Conservation (phyloP, 2,888 invertebrate species). For the Linhomoeus sp. region DNA sequence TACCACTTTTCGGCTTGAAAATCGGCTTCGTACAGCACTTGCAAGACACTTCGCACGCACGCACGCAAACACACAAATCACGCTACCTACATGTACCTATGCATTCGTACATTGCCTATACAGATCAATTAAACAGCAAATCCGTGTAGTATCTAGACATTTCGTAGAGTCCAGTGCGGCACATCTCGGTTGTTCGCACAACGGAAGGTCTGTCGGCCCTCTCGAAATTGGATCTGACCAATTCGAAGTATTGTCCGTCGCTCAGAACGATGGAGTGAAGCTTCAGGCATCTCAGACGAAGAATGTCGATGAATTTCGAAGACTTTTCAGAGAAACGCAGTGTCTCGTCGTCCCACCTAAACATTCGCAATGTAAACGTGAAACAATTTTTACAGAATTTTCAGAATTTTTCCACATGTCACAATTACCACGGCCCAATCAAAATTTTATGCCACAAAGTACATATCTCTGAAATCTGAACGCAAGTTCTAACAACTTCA, state of each 20-base stretch:
- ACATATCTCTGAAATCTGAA: no score
- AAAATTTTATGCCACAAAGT: no score
- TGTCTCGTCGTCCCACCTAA: conserved; percentile 93
- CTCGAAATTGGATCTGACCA: conserved; percentile 97
- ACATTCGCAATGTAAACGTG: background rate
- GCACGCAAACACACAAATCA: no score
- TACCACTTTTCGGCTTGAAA: no score
- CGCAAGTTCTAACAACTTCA: no score
- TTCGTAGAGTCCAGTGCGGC: conserved; percentile 78
- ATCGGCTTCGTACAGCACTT: no score
- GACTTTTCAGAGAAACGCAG: conserved; percentile 96
- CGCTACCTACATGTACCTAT: no score
- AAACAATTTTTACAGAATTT: background rate
- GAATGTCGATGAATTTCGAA: conserved; percentile 91
- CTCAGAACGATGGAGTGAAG: conserved; percentile 77
- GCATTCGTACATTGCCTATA: no score
- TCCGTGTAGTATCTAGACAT: conserved; percentile 79
- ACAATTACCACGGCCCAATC: background rate
- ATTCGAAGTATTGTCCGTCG: conserved; percentile 96
- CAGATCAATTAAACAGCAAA: conserved; percentile 63
- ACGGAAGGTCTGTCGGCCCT: conserved; percentile 88
- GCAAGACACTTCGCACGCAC: no score
- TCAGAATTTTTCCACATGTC: background rate
- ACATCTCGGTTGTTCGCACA: conserved; percentile 86
- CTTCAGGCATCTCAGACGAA: conserved; percentile 80